Evolutionary conservation across 2,797 vertebrate genomes (phyloP).

Genomic region (Pogonophryne albipinna): DNA sequence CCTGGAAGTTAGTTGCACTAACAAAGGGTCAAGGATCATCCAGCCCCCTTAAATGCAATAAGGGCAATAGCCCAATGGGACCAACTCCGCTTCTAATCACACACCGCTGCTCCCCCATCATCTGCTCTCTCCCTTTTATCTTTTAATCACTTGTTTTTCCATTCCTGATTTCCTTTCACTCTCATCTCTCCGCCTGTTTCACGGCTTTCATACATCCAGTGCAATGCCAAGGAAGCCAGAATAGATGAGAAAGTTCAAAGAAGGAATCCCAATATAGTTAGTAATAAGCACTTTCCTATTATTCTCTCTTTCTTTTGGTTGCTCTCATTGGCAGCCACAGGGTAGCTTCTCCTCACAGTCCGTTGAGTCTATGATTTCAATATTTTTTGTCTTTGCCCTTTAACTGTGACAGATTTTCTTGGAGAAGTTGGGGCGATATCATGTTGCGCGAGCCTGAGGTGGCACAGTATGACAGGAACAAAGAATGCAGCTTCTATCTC

Average conservation of each 20-base stretch:
- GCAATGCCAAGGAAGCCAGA: constrained; percentile 54
- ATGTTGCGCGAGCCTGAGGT: constrained; percentile 68
- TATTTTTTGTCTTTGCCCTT: constrained; percentile 60
- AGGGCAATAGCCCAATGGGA: constrained; percentile 56
- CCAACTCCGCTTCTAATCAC: constrained; percentile 73
- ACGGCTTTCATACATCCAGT: constrained; percentile 53
- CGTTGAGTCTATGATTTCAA: constrained; percentile 57
- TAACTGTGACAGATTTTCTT: constrained; percentile 67
- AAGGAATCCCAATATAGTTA: constrained; percentile 53
- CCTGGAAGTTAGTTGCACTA: constrained; percentile 59
- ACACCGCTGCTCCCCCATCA: constrained; percentile 61
- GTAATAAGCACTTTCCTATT: constrained; percentile 69
- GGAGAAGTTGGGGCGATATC: constrained; percentile 59
- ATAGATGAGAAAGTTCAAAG: constrained; percentile 74
- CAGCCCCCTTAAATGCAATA: constrained; percentile 76
- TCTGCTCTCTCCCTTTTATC: constrained; percentile 71
- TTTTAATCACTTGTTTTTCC: constrained; percentile 73
- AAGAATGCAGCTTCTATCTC: constrained; percentile 74
- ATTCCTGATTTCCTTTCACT: constrained; percentile 52
- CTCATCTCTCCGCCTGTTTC: constrained; percentile 53
- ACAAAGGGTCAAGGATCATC: constrained; percentile 75
- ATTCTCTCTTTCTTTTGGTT: constrained; percentile 11
- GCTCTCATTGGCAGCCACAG: constrained; percentile 53
- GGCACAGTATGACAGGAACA: constrained; percentile 67
- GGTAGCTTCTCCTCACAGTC: constrained; percentile 42